These are phyloP conservation scores for Megaptera novaeangliae DNA, from an alignment of 2,113 vertebrate genomes.

Conservation along the genomic window DNA sequence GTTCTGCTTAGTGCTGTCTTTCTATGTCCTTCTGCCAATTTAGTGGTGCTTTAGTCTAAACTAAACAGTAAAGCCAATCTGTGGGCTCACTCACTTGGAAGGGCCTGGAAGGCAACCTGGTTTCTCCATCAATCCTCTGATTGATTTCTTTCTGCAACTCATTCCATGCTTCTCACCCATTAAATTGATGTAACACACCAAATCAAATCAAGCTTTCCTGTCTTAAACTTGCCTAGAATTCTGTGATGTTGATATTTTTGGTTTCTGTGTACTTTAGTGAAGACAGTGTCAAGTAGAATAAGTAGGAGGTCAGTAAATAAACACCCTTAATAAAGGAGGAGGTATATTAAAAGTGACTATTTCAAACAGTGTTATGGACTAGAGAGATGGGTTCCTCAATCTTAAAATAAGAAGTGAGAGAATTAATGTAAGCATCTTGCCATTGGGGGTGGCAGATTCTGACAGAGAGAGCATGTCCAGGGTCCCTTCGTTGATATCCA, in stretches of 20 bases:
- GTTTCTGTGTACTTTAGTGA: background rate
- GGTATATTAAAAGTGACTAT: background rate
- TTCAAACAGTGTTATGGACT: background rate
- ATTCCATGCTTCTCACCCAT: background rate
- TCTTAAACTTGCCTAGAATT: background rate
- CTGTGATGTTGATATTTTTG: background rate
- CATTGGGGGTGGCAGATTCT: background rate
- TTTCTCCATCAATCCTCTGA: background rate
- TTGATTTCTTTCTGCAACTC: conserved; percentile 16
- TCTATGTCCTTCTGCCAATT: background rate
- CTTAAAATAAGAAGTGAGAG: background rate
- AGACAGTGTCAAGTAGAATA: background rate
- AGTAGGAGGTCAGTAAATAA: background rate
- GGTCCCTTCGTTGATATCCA: background rate
- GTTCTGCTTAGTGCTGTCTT: background rate
- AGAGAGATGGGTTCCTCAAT: background rate
- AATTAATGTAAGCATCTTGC: background rate
- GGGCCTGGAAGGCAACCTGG: background rate
- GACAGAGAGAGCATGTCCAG: background rate
- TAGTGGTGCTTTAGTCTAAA: background rate
- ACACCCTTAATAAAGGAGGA: background rate
- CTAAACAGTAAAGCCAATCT: background rate
- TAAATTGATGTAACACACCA: background rate
- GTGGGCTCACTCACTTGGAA: background rate
- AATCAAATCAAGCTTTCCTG: background rate